phyloP scores from a whole-genome alignment of 2,888 invertebrate genomes.

The Dione vanillae region DNA sequence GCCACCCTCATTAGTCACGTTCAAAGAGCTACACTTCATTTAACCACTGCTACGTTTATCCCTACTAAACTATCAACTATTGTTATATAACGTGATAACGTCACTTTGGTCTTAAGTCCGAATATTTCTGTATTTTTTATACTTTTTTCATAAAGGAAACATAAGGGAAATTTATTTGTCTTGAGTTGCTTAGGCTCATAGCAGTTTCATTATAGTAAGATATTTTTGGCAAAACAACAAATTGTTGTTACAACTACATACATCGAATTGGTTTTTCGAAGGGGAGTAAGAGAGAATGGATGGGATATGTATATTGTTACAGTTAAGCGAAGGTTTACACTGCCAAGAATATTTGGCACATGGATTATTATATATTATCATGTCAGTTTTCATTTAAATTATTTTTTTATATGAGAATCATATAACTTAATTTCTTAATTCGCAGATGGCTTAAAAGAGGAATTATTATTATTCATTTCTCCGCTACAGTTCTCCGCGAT shows the following conservation, averaged over 20 bases:
- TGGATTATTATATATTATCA: neutral
- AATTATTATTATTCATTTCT: too few relatives aligned
- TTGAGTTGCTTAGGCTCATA: constrained; percentile 5
- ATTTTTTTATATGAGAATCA: neutral
- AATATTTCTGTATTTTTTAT: neutral
- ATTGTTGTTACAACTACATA: constrained; percentile 9
- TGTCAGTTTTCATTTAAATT: neutral
- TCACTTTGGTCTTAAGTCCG: too few relatives aligned
- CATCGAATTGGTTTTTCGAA: constrained; percentile 2
- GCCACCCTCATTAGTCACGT: constrained; percentile 45
- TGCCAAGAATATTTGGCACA: neutral
- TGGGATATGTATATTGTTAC: neutral
- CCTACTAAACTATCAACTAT: constrained; percentile 3
- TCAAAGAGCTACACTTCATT: constrained; percentile 40
- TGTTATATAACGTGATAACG: neutral
- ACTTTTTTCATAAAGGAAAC: neutral
- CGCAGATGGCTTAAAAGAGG: too few relatives aligned
- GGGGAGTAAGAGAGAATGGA: neutral
- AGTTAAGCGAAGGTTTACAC: neutral
- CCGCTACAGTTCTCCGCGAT: too few relatives aligned
- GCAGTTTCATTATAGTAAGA: constrained; percentile 23
- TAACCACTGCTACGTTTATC: constrained; percentile 25
- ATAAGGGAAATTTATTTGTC: neutral
- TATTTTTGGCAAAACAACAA: constrained; percentile 28
- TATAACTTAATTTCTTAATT: too few relatives aligned